Base-by-base conservation (phyloP, 2,113 vertebrate species). In the Aphelocoma coerulescens region DNA sequence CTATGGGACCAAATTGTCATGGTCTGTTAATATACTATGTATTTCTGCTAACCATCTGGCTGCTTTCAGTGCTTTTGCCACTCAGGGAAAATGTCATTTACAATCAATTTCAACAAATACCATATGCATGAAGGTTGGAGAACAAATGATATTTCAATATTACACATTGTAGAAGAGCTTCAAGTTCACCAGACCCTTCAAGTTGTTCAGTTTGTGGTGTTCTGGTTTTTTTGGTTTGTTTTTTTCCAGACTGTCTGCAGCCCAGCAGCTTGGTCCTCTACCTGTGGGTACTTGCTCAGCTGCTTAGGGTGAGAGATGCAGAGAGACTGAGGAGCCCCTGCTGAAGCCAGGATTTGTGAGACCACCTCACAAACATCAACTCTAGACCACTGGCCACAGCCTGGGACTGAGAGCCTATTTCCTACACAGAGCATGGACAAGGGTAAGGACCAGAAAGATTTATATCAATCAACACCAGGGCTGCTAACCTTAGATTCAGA, bases 61-160 rank as follows among this genome's bases (percentile, higher is more conserved):
- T 94, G 68, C 15, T 65, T 86, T 72, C 88, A 68, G 54, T 83
- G 24, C 66, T 86, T 92, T 85, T 88, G 81, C 62, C 32, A 86
- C 84, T 95, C 74, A 63, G 37, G 32, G 55, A 92, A 57, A 93
- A 91, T 44, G 41, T 74, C 8, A 86, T 91, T 95, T 67, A 68
- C 68, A 79, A 94, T 85, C 79, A 83, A 65, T 68, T 86, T 91
- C 78, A 81, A 87, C 84, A 96, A 96, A 89, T 76, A 75, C 43
- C 63, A 76, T 77, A 94, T 27, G 28, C 63, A 71, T 78, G 83
- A 78, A 27, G 33, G 35, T 67, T 39, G 55, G 28, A 63, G 79
- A 74, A 92, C 69, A 94, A 95, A 91, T 76, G 17, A 59, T 86
- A 84, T 93, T 91, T 80, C 63, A 90, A 33, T 62, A 68, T 57